Percentiles rank a stretch among this genome's conserved stretches.
Conservation (phyloP, 2,113 vertebrate species). For the Cepphus grylle region DNA sequence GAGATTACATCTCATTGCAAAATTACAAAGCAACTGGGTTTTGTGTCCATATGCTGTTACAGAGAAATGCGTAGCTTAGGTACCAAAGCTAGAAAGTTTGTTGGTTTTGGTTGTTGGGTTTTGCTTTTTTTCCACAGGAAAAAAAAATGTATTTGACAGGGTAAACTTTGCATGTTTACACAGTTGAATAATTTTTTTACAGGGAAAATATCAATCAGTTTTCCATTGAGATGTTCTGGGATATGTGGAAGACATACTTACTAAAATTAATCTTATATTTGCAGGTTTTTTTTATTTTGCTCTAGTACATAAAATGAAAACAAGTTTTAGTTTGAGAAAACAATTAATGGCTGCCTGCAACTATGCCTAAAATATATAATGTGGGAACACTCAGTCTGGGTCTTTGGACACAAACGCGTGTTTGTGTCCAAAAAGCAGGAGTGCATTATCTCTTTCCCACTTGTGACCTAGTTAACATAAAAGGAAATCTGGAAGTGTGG, state of each 20-base stretch:
- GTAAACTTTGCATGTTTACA: background rate
- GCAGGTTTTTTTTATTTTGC: background rate
- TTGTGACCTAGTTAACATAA: background rate
- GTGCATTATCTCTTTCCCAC: background rate
- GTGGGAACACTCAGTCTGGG: background rate
- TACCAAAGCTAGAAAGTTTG: background rate
- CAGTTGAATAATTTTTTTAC: background rate
- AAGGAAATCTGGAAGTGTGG: background rate
- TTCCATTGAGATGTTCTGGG: background rate
- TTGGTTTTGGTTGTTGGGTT: background rate
- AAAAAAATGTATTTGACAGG: background rate
- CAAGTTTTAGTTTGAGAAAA: background rate
- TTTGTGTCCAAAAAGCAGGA: background rate
- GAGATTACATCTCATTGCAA: background rate
- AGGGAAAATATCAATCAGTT: background rate
- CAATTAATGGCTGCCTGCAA: background rate
- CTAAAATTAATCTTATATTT: background rate
- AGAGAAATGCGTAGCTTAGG: background rate
- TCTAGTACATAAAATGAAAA: background rate
- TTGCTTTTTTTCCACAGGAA: background rate
- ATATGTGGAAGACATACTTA: background rate
- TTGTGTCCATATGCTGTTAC: background rate
- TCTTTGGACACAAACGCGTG: background rate
- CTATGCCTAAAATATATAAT: background rate
- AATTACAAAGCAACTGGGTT: background rate